Percentiles rank a stretch among this genome's conserved stretches.
These are phyloP conservation scores for Raja brachyura DNA, from an alignment of 2,113 vertebrate genomes.

Conservation along the genomic window DNA sequence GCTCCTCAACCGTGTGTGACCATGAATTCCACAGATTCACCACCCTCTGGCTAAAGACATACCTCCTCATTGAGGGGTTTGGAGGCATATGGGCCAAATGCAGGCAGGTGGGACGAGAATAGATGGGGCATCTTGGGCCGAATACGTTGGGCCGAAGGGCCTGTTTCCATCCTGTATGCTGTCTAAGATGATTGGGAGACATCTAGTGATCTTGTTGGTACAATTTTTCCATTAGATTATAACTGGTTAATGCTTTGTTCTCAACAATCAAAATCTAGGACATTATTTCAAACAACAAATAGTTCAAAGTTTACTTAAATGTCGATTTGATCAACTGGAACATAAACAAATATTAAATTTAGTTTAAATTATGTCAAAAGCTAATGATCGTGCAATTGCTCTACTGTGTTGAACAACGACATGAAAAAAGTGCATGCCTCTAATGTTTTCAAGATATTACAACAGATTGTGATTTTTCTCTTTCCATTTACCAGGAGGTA, in stretches of 20 bases:
- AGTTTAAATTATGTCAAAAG: slow-evolving; percentile 43
- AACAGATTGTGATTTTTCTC: slow-evolving; percentile 48
- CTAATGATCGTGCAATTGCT: slow-evolving; percentile 44
- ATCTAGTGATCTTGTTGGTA: background rate
- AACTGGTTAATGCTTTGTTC: background rate
- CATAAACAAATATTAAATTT: slow-evolving; percentile 36
- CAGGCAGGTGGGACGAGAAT: too few species aligned
- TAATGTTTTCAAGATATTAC: slow-evolving; percentile 50
- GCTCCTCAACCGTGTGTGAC: too few species aligned
- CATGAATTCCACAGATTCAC: too few species aligned
- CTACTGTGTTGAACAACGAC: slow-evolving; percentile 44
- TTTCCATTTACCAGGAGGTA: slow-evolving; percentile 52
- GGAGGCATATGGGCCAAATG: too few species aligned
- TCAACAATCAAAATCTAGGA: background rate
- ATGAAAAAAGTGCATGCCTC: slow-evolving; percentile 47
- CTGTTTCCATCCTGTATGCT: too few species aligned
- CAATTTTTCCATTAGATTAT: background rate
- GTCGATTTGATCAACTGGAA: background rate
- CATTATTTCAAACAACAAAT: background rate
- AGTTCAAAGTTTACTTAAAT: background rate
- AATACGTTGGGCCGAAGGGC: too few species aligned
- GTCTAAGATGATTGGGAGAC: background rate
- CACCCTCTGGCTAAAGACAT: too few species aligned
- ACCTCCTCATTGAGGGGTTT: too few species aligned
- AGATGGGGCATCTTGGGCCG: too few species aligned